phyloP scores from a whole-genome alignment of 2,113 vertebrate genomes.

The Pollachius pollachius region DNA sequence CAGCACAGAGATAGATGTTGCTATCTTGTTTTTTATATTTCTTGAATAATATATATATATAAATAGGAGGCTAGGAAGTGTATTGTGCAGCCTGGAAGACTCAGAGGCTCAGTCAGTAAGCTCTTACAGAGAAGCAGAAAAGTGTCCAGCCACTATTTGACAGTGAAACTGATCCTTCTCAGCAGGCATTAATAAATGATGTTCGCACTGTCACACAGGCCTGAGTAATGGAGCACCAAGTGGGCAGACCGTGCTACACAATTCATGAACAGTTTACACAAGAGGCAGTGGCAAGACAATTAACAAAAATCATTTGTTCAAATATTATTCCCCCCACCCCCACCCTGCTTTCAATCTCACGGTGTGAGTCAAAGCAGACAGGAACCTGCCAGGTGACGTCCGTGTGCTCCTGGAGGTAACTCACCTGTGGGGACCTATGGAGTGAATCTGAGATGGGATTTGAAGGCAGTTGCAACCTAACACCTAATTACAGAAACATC shows the following conservation, averaged over 20 bases:
- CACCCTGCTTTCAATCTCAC: neutral
- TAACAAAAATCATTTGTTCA: neutral
- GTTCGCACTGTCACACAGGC: slow-evolving; percentile 49
- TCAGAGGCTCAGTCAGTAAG: slow-evolving; percentile 7
- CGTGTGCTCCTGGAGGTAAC: no score
- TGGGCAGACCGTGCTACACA: slow-evolving; percentile 64
- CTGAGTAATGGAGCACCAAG: slow-evolving; percentile 67
- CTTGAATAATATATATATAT: slow-evolving; percentile 8
- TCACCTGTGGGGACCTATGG: neutral
- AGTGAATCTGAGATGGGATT: neutral
- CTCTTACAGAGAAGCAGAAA: slow-evolving; percentile 37
- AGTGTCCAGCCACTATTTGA: slow-evolving; percentile 49
- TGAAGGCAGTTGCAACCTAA: neutral
- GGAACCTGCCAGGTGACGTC: no score
- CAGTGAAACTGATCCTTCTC: slow-evolving; percentile 70
- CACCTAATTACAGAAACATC: neutral
- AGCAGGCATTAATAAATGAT: slow-evolving; percentile 75
- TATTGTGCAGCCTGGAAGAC: slow-evolving; percentile 27
- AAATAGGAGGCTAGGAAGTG: slow-evolving; percentile 23
- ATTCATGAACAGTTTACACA: slow-evolving; percentile 70
- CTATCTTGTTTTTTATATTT: slow-evolving; percentile 66
- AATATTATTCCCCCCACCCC: neutral
- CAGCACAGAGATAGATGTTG: slow-evolving; percentile 17
- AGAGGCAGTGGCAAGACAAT: slow-evolving; percentile 51
- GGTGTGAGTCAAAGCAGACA: no score